Percentiles rank a stretch among this genome's conserved stretches.
phyloP scores from a whole-genome alignment of 2,888 invertebrate species.

The Rhimphoctona megacephalus region DNA sequence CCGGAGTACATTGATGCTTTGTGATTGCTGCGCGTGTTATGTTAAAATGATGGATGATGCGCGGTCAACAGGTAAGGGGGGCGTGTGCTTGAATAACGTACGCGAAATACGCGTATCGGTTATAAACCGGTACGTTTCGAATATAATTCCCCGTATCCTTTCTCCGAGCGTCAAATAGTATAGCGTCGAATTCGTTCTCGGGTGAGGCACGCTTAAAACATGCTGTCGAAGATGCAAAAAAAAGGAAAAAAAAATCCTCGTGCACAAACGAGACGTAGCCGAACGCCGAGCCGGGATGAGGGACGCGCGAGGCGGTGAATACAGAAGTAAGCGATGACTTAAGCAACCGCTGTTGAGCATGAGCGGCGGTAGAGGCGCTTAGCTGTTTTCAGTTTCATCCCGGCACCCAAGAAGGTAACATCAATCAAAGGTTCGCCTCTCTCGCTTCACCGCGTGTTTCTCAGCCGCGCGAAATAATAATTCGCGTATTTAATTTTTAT shows the following conservation, averaged over 20 bases:
- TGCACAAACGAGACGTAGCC: neutral
- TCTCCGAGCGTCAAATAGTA: neutral
- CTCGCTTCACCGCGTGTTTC: constrained; percentile 29
- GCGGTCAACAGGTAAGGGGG: no score
- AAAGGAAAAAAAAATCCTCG: neutral
- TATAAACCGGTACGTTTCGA: neutral
- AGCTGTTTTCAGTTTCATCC: constrained; percentile 71
- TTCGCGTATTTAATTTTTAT: neutral
- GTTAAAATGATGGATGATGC: no score
- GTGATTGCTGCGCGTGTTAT: no score
- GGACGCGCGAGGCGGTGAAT: constrained; percentile 2
- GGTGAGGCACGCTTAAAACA: neutral
- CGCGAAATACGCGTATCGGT: neutral
- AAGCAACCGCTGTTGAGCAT: constrained; percentile 86
- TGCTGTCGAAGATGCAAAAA: neutral
- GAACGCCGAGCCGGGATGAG: neutral
- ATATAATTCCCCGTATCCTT: neutral
- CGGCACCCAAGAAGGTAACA: constrained; percentile 63
- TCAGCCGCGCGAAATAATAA: constrained; percentile 9
- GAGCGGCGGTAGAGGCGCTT: constrained; percentile 35
- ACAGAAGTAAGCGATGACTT: constrained; percentile 92
- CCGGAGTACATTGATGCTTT: no score
- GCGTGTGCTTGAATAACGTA: neutral
- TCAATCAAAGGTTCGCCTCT: neutral
- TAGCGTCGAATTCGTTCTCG: neutral